Percentiles rank a stretch among this genome's conserved stretches.
These are phyloP conservation scores for Pristionchus entomophagus DNA, from an alignment of 2,888 invertebrate species.

Conservation along the genomic window DNA sequence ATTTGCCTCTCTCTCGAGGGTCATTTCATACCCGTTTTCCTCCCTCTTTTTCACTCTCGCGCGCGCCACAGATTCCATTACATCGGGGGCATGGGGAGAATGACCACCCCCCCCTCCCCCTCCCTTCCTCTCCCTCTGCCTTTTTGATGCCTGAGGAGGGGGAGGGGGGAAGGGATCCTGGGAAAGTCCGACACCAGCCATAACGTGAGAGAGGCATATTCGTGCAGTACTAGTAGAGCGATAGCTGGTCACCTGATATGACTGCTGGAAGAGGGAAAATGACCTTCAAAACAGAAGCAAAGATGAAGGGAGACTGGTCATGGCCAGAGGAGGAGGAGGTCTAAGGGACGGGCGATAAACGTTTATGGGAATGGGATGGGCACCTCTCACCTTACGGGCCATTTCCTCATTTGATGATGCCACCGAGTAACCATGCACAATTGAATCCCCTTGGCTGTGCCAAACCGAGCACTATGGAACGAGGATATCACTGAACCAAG, in stretches of 20 bases:
- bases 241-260: not conserved
- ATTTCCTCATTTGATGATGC: not conserved
- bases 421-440: not conserved
- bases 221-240: not conserved
- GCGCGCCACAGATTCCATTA: slow-evolving; percentile 38
- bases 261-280: not conserved
- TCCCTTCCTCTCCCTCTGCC: not conserved
- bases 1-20: slow-evolving; percentile 1
- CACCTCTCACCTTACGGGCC: slow-evolving; percentile 19
- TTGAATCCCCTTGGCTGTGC: too few relatives aligned
- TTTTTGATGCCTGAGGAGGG: not conserved
- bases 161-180: not conserved
- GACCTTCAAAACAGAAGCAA: slow-evolving; percentile 21
- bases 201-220: slow-evolving; percentile 37
- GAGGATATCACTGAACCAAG: too few relatives aligned
- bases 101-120: slow-evolving; percentile 19
- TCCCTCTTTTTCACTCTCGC: not conserved
- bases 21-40: not conserved
- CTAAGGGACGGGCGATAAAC: too few relatives aligned
- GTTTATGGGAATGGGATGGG: not conserved
- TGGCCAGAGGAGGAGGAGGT: not conserved
- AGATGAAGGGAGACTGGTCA: not conserved
- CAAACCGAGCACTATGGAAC: too few relatives aligned
- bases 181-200: not conserved
- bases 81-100: not conserved